Conservation (phyloP, 2,113 vertebrate genomes). For the Hymenochirus boettgeri region DNA sequence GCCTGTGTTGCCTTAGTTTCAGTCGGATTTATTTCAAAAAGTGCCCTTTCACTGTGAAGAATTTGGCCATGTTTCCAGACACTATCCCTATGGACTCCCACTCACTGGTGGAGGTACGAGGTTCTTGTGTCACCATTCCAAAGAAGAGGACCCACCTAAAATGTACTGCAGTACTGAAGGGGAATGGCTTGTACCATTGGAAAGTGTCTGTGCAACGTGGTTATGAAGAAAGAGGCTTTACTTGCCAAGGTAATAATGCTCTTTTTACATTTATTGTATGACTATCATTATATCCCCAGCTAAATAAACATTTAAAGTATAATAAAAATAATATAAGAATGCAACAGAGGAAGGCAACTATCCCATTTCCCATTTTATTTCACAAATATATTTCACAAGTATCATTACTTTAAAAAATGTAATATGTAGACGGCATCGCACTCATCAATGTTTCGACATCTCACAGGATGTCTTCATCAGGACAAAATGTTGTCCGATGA, state of each 20-base stretch:
- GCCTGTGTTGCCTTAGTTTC: constrained; percentile 77
- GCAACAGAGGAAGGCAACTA: neutral
- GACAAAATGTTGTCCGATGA: too few species aligned
- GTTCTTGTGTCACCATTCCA: constrained; percentile 94
- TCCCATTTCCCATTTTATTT: too few species aligned
- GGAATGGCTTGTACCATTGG: constrained; percentile 97
- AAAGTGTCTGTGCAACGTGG: constrained; percentile 91
- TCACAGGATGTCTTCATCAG: too few species aligned
- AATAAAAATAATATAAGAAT: neutral
- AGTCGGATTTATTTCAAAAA: constrained; percentile 96
- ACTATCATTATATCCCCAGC: neutral
- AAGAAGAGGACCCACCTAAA: constrained; percentile 90
- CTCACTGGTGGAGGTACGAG: constrained; percentile 91
- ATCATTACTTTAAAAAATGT: too few species aligned
- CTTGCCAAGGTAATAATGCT: constrained; percentile 84
- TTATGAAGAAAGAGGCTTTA: constrained; percentile 82
- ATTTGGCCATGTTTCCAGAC: constrained; percentile 92
- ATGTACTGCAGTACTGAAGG: constrained; percentile 99
- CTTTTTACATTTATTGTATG: neutral
- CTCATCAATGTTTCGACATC: too few species aligned
- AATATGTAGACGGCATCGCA: too few species aligned
- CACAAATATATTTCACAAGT: too few species aligned
- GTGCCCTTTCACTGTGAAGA: constrained; percentile 89
- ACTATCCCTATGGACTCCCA: constrained; percentile 95
- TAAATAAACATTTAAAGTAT: neutral